Base-by-base conservation (phyloP, 2,888 invertebrate species). In the Diplolepis rosae region DNA sequence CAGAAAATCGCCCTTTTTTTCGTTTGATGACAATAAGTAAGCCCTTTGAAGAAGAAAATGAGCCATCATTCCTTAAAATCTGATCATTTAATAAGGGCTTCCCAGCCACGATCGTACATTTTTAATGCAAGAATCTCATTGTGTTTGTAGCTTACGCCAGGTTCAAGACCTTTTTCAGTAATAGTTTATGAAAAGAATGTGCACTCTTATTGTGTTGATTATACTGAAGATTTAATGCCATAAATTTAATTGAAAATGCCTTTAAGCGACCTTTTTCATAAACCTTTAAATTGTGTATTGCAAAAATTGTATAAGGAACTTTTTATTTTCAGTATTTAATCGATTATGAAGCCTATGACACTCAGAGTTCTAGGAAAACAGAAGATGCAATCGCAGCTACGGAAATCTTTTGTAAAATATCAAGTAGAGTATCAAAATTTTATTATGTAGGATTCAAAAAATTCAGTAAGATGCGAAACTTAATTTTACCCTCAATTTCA, bases 331-430 rank as follows among this genome's bases (percentile, higher is more conserved):
- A 51, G 77, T 79, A 82, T 15, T 80, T 83, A 71, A 81, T 84
- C 24, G 85, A 87, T 79, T 82, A 87, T 82, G 87, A 87, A 78
- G 18, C 11, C 15, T 11, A 32, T 54, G 87, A 85, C 78, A 87
- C 86, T 76, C 84, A 83, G 45, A 87, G 83, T 68, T 85, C 84
- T 70, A 87, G 87, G 71, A 87, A 88, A 83, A 88, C 88, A 68
- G 88, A 88, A 73, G 88, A 88, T 83, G 86, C 88, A 70, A 84
- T 87, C 74, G 79, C 83, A 73, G 83, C 84, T 74, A 83, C 84
- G 71, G 87, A 86, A 80, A 85, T 83, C 78, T 83, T 84, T 74
- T 84, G 82, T 72, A 83, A 80, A 76, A 75, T 84, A 76, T 82
- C 87, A 82, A 87, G 87, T 87, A 78, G 48, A 61, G 30, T 42